phyloP scores from a whole-genome alignment of 92 coral and sea anemone genomes.

The Porites divaricata region DNA sequence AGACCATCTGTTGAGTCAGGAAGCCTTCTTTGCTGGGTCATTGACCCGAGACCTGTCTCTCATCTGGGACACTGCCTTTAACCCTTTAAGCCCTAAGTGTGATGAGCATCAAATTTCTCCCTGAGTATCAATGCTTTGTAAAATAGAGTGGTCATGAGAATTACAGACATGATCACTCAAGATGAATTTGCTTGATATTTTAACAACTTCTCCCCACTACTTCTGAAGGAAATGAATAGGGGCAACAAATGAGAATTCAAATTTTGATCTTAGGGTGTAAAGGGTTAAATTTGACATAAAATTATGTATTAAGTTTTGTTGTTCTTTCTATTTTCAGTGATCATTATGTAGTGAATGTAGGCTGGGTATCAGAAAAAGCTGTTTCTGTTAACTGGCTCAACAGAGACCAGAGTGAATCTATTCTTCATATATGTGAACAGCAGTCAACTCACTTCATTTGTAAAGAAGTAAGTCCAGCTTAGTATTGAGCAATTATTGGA shows the following conservation, averaged over 20 bases:
- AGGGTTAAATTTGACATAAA: neutral
- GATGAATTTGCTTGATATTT: no score
- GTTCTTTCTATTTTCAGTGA: slow-evolving; percentile 62
- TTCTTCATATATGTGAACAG: slow-evolving; percentile 54
- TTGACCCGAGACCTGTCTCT: neutral
- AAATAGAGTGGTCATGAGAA: no score
- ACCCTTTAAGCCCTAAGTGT: no score
- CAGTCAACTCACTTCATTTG: slow-evolving; percentile 37
- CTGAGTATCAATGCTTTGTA: no score
- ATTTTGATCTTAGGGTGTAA: no score
- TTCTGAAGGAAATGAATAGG: no score
- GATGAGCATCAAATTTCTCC: no score
- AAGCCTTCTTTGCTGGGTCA: no score
- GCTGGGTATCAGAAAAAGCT: slow-evolving; percentile 70
- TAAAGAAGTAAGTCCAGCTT: slow-evolving; percentile 57
- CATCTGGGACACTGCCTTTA: neutral
- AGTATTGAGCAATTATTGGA: neutral
- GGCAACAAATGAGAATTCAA: no score
- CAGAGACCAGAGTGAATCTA: slow-evolving; percentile 78
- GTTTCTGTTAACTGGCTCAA: slow-evolving; percentile 84
- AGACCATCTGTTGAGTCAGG: no score
- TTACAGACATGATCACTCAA: no score
- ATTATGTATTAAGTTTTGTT: neutral
- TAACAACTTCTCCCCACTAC: no score
- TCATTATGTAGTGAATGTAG: slow-evolving; percentile 87